Evolutionary conservation across 2,888 invertebrate genomes (phyloP).

Genomic region (Prenolepis imparis): DNA sequence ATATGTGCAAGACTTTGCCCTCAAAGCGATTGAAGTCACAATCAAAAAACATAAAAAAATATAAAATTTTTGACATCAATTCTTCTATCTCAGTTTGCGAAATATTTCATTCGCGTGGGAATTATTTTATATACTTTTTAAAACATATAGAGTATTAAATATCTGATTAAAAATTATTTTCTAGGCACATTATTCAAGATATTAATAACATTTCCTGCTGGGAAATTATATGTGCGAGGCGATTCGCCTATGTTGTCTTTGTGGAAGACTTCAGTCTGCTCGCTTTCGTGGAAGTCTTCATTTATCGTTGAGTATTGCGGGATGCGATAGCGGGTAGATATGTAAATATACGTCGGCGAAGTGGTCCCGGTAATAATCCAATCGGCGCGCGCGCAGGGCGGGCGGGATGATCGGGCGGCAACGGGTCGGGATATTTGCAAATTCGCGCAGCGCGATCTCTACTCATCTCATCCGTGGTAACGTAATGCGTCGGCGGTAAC

Average conservation of each 20-base stretch:
- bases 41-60: background rate
- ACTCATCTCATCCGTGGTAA: slow-evolving; percentile 42
- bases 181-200: background rate
- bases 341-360: slow-evolving; percentile 37
- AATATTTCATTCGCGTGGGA: background rate
- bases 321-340: background rate
- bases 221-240: background rate
- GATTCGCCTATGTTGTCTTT: background rate
- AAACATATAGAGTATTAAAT: background rate
- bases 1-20: background rate
- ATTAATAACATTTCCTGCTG: background rate
- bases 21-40: background rate
- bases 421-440: slow-evolving; percentile 35
- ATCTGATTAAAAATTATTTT: background rate
- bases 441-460: slow-evolving; percentile 21
- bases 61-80: background rate
- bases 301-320: background rate
- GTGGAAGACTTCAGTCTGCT: background rate
- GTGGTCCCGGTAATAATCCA: slow-evolving; percentile 30
- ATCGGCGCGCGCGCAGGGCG: slow-evolving; percentile 1
- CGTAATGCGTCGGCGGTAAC: slow-evolving; percentile 31
- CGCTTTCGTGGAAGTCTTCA: background rate
- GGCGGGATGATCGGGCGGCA: slow-evolving; percentile 12
- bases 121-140: background rate
- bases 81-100: background rate